phyloP scores from a whole-genome alignment of 53 echinoderm and acorn worm genomes.

The Paracentrotus lividus region DNA sequence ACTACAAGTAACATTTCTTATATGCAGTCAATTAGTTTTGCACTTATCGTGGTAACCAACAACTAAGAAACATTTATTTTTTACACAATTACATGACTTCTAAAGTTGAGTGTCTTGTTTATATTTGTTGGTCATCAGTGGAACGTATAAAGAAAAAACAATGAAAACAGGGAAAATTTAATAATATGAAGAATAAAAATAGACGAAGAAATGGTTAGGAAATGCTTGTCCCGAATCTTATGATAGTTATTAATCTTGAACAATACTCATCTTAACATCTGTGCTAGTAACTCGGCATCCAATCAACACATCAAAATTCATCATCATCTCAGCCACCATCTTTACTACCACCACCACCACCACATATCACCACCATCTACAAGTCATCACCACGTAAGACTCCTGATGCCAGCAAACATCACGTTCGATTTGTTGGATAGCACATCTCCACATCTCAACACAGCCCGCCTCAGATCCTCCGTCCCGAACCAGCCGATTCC shows the following conservation, averaged over 20 bases:
- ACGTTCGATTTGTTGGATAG: slow-evolving; percentile 67
- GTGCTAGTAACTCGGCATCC: slow-evolving; percentile 28
- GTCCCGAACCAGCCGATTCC: slow-evolving; percentile 32
- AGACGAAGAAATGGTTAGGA: too few species aligned
- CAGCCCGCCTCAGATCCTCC: slow-evolving; percentile 52
- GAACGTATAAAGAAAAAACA: too few species aligned
- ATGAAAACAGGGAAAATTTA: too few species aligned
- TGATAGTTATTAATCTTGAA: not conserved
- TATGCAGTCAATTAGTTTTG: not conserved
- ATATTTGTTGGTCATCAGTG: too few species aligned
- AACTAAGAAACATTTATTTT: too few species aligned
- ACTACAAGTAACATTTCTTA: slow-evolving; percentile 72
- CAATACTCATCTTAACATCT: not conserved
- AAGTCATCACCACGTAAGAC: not conserved
- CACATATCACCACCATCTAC: not conserved
- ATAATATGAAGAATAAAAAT: too few species aligned
- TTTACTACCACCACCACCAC: slow-evolving; percentile 41
- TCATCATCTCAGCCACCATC: not conserved
- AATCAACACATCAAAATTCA: slow-evolving; percentile 34
- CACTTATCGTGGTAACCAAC: too few species aligned
- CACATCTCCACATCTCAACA: slow-evolving; percentile 24
- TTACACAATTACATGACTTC: too few species aligned
- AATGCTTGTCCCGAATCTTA: too few species aligned
- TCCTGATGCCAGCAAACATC: slow-evolving; percentile 21
- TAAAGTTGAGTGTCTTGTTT: too few species aligned